Evolutionary conservation across 2,797 vertebrate genomes (phyloP).

Genomic region (Acanthornis magna): DNA sequence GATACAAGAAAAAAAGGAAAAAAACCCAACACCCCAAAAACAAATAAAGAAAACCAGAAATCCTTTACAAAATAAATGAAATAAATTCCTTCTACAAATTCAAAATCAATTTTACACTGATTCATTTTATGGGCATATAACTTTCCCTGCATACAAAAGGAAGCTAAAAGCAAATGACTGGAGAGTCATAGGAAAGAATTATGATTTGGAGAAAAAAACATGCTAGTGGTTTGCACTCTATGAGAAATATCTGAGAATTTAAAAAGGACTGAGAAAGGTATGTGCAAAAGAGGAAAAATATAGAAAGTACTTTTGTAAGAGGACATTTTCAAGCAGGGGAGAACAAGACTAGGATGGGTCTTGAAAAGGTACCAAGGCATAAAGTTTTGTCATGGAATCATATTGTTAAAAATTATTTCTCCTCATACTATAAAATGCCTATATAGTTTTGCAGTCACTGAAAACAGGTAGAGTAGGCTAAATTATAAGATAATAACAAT

Average conservation of each 20-base stretch:
- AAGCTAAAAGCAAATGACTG: background rate
- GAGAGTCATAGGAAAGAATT: background rate
- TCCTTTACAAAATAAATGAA: background rate
- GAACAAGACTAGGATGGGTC: background rate
- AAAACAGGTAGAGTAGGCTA: background rate
- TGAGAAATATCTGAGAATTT: background rate
- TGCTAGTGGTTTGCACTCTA: background rate
- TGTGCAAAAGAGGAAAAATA: background rate
- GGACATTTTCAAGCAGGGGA: background rate
- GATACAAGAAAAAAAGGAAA: background rate
- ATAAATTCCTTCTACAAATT: background rate
- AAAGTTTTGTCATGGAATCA: background rate
- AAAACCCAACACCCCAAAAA: background rate
- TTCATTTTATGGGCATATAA: background rate
- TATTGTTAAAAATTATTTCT: background rate
- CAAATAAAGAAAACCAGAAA: background rate
- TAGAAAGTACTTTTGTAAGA: background rate
- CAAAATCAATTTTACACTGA: background rate
- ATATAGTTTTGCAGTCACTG: background rate
- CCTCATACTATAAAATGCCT: background rate
- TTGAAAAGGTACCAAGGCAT: background rate
- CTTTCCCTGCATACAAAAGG: background rate
- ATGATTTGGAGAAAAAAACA: background rate
- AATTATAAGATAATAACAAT: background rate
- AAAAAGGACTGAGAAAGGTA: background rate